Conservation (phyloP, 2,888 invertebrate genomes). For the Holacanthella duospinosa region DNA sequence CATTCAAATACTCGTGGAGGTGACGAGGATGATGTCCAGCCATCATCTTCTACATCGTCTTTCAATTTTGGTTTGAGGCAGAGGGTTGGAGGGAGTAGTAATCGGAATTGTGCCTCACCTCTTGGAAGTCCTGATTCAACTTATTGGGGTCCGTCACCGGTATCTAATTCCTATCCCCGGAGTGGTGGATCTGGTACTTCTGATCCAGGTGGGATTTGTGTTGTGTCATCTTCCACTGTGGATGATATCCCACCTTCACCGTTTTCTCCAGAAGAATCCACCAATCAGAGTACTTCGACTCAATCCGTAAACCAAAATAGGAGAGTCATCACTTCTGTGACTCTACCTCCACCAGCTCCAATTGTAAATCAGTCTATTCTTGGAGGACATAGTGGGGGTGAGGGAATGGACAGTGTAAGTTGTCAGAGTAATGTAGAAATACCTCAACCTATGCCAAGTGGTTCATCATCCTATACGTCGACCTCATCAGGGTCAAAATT, state of each 20-base stretch:
- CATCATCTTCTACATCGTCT: constrained; percentile 27
- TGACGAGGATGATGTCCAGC: constrained; percentile 28
- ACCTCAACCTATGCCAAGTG: background rate
- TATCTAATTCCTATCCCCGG: constrained; percentile 15
- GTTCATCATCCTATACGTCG: background rate
- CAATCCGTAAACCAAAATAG: too few species aligned
- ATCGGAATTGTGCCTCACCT: constrained; percentile 27
- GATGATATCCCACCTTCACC: constrained; percentile 36
- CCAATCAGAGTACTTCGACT: constrained; percentile 1
- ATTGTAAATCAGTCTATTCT: background rate
- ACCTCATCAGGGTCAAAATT: background rate
- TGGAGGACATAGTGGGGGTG: background rate
- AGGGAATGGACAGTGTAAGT: background rate
- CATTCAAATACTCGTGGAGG: background rate
- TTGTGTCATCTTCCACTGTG: constrained; percentile 34
- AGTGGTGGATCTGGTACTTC: constrained; percentile 19
- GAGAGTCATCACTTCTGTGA: background rate
- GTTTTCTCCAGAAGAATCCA: constrained; percentile 24
- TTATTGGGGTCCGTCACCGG: constrained; percentile 25
- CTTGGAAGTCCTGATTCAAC: constrained; percentile 35
- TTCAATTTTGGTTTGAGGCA: constrained; percentile 10
- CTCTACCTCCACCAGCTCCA: background rate
- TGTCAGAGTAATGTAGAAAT: background rate
- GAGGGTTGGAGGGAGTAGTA: constrained; percentile 12
- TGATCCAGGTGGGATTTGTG: constrained; percentile 28